A percentile compares a stretch with the other conserved stretches of the same genome.
phyloP scores from a whole-genome alignment of 2,797 vertebrate species.

The Sebastiscus tertius region DNA sequence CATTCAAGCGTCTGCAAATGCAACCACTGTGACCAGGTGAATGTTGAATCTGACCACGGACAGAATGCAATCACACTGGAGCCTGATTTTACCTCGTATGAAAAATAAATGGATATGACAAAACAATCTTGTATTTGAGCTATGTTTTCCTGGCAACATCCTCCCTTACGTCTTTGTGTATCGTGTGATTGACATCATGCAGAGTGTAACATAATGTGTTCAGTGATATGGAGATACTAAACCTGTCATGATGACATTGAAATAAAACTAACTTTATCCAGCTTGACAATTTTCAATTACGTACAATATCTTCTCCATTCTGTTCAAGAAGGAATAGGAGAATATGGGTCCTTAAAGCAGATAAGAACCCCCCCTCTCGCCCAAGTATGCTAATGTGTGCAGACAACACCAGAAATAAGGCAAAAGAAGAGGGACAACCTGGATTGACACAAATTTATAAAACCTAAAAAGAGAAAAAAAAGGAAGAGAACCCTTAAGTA shows the following conservation, averaged over 20 bases:
- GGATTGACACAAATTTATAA: neutral
- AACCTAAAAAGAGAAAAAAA: neutral
- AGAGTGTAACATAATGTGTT: neutral
- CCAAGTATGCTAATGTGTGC: neutral
- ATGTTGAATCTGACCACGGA: neutral
- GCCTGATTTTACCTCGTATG: neutral
- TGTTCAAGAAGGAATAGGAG: neutral
- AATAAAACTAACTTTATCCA: neutral
- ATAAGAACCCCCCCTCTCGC: neutral
- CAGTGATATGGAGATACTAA: neutral
- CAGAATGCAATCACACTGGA: neutral
- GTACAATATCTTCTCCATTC: neutral
- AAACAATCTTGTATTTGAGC: neutral
- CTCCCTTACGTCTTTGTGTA: neutral
- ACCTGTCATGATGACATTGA: neutral
- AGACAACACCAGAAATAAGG: neutral
- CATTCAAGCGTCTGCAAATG: neutral
- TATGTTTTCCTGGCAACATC: neutral
- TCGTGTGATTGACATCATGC: neutral
- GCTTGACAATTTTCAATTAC: neutral
- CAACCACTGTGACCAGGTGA: neutral
- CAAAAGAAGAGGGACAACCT: neutral
- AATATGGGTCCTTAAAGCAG: neutral
- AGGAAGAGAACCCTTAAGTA: neutral
- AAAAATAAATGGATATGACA: neutral